A percentile compares a stretch with the other conserved stretches of the same genome.
phyloP scores from a whole-genome alignment of 2,888 invertebrate genomes.

The Enoplolaimus lenunculus region DNA sequence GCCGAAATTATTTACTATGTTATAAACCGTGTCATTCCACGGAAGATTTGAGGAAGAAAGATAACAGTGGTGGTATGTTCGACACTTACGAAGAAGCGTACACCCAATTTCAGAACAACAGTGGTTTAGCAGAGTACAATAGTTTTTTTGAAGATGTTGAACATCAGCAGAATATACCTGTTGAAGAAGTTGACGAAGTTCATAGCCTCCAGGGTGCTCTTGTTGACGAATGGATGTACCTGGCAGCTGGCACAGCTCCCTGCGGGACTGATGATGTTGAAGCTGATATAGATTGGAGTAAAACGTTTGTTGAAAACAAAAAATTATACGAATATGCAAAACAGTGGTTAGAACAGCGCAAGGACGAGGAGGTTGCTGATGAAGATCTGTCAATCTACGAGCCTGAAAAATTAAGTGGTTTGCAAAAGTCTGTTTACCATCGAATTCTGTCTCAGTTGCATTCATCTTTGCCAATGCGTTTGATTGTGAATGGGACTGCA shows the following conservation, averaged over 20 bases:
- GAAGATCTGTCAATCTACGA: background rate
- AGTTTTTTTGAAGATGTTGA: background rate
- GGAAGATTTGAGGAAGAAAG: background rate
- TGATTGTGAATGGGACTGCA: background rate
- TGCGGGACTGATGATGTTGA: background rate
- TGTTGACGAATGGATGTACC: background rate
- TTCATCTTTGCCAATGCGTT: background rate
- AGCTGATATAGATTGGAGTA: background rate
- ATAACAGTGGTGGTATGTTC: background rate
- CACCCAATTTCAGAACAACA: background rate
- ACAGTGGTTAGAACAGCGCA: background rate
- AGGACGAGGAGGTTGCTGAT: background rate
- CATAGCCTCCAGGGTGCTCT: background rate
- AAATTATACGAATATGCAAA: background rate
- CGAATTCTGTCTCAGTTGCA: background rate
- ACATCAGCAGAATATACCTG: background rate
- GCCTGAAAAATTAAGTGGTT: background rate
- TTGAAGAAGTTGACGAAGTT: background rate
- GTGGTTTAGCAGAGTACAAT: background rate
- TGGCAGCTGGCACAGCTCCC: background rate
- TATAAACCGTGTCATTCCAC: background rate
- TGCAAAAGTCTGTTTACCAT: background rate
- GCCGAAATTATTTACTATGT: background rate
- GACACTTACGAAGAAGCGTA: background rate
- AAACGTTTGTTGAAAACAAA: background rate